phyloP scores from a whole-genome alignment of 2,797 vertebrate species.

The Emys orbicularis region DNA sequence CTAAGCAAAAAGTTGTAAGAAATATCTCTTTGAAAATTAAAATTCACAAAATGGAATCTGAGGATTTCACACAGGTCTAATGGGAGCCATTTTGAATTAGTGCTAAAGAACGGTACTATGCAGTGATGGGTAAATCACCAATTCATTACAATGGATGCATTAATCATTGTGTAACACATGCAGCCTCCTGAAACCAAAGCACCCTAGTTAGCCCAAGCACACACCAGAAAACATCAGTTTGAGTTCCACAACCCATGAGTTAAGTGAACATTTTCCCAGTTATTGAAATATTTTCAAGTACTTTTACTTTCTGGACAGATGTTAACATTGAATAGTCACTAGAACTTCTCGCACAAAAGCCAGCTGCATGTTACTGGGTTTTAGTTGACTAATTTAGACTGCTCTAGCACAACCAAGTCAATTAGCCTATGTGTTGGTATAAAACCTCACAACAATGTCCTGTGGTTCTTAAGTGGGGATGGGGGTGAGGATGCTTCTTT shows the following conservation, averaged over 20 bases:
- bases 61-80: background rate
- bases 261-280: conserved; percentile 40
- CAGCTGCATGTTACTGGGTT: conserved; percentile 45
- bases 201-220: conserved; percentile 14
- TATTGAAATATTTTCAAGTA: conserved; percentile 61
- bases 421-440: conserved; percentile 24
- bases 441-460: conserved; percentile 30
- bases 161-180: conserved; percentile 2
- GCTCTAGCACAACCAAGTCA: conserved; percentile 68
- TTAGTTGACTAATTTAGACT: conserved; percentile 29
- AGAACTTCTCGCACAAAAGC: conserved; percentile 45
- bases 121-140: conserved; percentile 24
- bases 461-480: background rate
- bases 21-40: conserved; percentile 30
- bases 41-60: background rate
- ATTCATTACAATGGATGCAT: background rate
- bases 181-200: fast-evolving
- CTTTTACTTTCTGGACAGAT: conserved; percentile 52
- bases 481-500: conserved; percentile 54
- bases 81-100: conserved; percentile 27
- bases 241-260: conserved; percentile 24
- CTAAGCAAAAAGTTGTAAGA: background rate
- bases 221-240: background rate
- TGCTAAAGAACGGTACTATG: conserved; percentile 42
- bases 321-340: conserved; percentile 49